A percentile compares a stretch with the other conserved stretches of the same genome.
phyloP scores from a whole-genome alignment of 2,888 invertebrate species.

The Cartodere bifasciata region DNA sequence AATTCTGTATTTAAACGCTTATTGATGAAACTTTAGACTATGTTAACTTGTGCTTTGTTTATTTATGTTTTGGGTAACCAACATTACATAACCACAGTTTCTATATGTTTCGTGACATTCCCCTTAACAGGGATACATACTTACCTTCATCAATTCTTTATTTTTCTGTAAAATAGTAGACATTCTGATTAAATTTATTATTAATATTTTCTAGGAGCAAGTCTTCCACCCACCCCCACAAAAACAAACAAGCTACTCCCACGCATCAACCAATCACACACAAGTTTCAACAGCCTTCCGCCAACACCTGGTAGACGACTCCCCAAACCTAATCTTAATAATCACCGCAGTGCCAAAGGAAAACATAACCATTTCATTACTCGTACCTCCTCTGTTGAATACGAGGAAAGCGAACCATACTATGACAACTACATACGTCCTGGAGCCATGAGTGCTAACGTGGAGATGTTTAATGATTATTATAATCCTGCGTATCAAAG shows the following conservation, averaged over 20 bases:
- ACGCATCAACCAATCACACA: constrained; percentile 10
- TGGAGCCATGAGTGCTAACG: constrained; percentile 31
- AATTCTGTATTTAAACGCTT: no score
- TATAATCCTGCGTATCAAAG: constrained; percentile 60
- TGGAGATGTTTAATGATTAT: constrained; percentile 48
- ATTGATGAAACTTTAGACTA: no score
- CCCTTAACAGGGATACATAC: no score
- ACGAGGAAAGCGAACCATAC: constrained; percentile 26
- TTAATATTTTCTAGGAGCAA: no score
- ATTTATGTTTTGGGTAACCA: no score
- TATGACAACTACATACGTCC: constrained; percentile 33
- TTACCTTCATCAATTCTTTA: no score
- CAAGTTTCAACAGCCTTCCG: constrained; percentile 34
- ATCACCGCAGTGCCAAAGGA: constrained; percentile 29
- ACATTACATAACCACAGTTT: no score
- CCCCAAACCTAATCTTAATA: constrained; percentile 33
- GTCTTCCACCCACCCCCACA: constrained; percentile 35
- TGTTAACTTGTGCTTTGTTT: no score
- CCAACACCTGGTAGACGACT: constrained; percentile 43
- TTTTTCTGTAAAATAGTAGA: no score
- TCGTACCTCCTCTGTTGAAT: constrained; percentile 33
- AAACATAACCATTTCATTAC: constrained; percentile 29
- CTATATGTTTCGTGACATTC: no score
- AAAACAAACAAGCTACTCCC: constrained; percentile 23
- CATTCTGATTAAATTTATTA: no score